Evolutionary conservation across 2,797 vertebrate genomes (phyloP).

Genomic region (Lacerta viridis): DNA sequence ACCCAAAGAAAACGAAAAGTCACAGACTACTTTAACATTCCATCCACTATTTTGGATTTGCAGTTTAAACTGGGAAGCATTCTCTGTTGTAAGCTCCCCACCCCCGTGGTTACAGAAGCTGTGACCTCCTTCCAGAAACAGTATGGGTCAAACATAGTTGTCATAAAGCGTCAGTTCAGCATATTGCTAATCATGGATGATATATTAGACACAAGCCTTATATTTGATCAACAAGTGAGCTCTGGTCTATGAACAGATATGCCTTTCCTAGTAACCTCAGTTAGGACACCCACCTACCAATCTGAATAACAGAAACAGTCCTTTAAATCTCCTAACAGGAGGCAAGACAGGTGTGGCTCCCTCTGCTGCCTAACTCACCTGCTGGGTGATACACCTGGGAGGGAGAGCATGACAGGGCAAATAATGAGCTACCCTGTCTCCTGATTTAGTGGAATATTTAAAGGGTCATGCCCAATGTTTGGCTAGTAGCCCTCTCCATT

Average conservation of each 20-base stretch:
- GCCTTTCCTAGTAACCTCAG: too few relatives aligned
- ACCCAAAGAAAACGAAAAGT: background rate
- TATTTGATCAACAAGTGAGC: constrained; percentile 11
- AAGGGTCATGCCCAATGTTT: background rate
- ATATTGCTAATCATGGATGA: constrained; percentile 10
- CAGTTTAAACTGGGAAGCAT: background rate
- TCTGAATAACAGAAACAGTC: background rate
- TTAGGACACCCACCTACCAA: background rate
- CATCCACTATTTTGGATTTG: background rate
- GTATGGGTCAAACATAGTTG: background rate
- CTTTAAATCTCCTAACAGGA: background rate
- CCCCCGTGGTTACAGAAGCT: background rate
- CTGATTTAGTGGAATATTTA: background rate
- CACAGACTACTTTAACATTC: background rate
- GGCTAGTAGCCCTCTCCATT: background rate
- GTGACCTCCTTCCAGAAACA: background rate
- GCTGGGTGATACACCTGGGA: too few relatives aligned
- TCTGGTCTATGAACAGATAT: background rate
- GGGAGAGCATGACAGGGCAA: background rate
- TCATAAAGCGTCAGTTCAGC: constrained; percentile 8
- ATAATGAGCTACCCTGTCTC: background rate
- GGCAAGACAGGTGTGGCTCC: background rate
- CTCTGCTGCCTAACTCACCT: background rate
- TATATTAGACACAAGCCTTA: constrained; percentile 10
- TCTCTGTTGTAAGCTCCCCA: background rate